These are phyloP conservation scores for Marasmarcha lunaedactyla DNA, from an alignment of 2,888 invertebrate genomes.

Conservation along the genomic window DNA sequence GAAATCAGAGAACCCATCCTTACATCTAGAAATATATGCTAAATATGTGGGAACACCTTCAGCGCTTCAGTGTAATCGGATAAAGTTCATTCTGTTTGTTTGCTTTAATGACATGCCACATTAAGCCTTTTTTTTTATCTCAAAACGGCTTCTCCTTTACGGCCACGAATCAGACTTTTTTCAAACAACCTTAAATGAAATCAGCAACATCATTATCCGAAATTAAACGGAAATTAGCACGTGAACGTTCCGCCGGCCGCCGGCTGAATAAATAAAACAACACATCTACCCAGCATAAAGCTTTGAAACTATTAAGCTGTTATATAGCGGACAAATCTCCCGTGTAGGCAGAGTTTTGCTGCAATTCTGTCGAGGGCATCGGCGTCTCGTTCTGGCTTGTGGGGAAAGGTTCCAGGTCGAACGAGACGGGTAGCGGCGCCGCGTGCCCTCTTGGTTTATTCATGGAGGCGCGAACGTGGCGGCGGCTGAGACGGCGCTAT, in stretches of 20 bases:
- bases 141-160: too few relatives aligned
- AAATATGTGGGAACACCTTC: too few relatives aligned
- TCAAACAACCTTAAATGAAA: too few relatives aligned
- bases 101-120: too few relatives aligned
- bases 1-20: too few relatives aligned
- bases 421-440: conserved; percentile 37
- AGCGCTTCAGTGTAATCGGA: too few relatives aligned
- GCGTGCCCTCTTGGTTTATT: conserved; percentile 51
- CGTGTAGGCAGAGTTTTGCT: conserved; percentile 48
- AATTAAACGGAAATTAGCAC: conserved; percentile 52
- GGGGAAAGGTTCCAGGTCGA: conserved; percentile 21
- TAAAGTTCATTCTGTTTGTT: too few relatives aligned
- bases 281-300: conserved; percentile 21
- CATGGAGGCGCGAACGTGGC: conserved; percentile 37
- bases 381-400: conserved; percentile 30
- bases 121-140: too few relatives aligned
- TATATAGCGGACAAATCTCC: conserved; percentile 44
- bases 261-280: conserved; percentile 42
- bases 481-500: conserved; percentile 33
- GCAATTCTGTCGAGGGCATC: conserved; percentile 35
- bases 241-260: conserved; percentile 27
- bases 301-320: conserved; percentile 29
- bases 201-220: conserved; percentile 28
- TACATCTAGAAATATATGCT: too few relatives aligned
- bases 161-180: too few relatives aligned